Conservation (phyloP, 2,113 vertebrate genomes). For the Otocyon megalotis region DNA sequence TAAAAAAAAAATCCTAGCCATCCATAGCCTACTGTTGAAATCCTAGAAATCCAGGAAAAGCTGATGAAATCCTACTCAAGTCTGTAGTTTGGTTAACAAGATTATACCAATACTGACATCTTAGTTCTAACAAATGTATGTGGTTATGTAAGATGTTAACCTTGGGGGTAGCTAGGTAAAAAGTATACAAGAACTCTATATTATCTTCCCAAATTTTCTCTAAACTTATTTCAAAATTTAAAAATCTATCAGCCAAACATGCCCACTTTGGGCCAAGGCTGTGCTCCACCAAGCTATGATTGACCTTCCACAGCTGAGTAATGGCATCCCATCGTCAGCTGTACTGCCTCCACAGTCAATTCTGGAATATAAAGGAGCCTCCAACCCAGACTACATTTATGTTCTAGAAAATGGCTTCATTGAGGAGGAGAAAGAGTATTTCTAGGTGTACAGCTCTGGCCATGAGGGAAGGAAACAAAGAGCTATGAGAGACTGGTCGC, state of each 20-base stretch:
- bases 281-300: constrained; percentile 77
- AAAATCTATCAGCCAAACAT: neutral
- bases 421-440: constrained; percentile 92
- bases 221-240: constrained; percentile 14
- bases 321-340: constrained; percentile 94
- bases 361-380: constrained; percentile 94
- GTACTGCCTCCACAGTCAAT: constrained; percentile 94
- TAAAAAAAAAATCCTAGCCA: neutral
- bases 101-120: neutral
- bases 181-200: neutral
- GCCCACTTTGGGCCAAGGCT: neutral
- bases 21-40: neutral
- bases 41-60: neutral
- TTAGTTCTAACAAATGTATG: neutral
- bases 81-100: neutral
- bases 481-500: constrained; percentile 59
- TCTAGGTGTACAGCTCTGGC: constrained; percentile 84
- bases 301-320: constrained; percentile 93
- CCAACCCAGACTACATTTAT: constrained; percentile 89
- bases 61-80: neutral
- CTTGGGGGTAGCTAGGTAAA: neutral
- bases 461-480: constrained; percentile 45
- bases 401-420: constrained; percentile 94
- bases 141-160: neutral
- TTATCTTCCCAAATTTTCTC: neutral